A percentile compares a stretch with the other conserved stretches of the same genome.
These are phyloP conservation scores for Seriola quinqueradiata DNA, from an alignment of 2,113 vertebrate genomes.

Conservation along the genomic window DNA sequence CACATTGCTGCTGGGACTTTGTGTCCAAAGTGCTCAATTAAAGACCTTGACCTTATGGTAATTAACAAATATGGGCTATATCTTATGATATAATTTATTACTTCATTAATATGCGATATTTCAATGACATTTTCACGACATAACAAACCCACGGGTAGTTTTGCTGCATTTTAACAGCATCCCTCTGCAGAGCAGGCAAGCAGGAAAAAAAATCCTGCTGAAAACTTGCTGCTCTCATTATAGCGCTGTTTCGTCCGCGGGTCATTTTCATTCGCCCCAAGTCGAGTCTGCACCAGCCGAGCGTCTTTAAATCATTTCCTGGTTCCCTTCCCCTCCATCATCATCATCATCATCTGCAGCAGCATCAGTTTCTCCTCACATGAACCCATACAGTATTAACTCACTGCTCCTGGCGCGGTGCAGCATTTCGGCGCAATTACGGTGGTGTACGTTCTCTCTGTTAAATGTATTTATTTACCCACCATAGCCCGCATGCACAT, in stretches of 20 bases:
- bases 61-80: slow-evolving; percentile 1
- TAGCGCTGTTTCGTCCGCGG: slow-evolving; percentile 12
- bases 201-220: not conserved
- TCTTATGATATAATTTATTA: not conserved
- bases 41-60: not conserved
- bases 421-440: slow-evolving; percentile 39
- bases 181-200: slow-evolving; percentile 6
- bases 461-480: slow-evolving; percentile 8
- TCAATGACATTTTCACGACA: not conserved
- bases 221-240: slow-evolving; percentile 59
- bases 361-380: slow-evolving; percentile 52
- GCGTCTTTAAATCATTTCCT: slow-evolving; percentile 46
- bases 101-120: not conserved
- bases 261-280: slow-evolving; percentile 22
- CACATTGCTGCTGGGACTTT: slow-evolving; percentile 15
- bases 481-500: not conserved
- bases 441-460: slow-evolving; percentile 24
- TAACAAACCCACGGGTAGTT: slow-evolving; percentile 5
- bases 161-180: slow-evolving; percentile 50
- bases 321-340: slow-evolving; percentile 39
- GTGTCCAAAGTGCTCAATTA: not conserved
- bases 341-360: slow-evolving; percentile 9
- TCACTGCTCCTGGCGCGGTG: slow-evolving; percentile 38
- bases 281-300: slow-evolving; percentile 49
- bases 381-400: slow-evolving; percentile 60